phyloP scores from a whole-genome alignment of 2,797 vertebrate genomes.

The Otus scops region DNA sequence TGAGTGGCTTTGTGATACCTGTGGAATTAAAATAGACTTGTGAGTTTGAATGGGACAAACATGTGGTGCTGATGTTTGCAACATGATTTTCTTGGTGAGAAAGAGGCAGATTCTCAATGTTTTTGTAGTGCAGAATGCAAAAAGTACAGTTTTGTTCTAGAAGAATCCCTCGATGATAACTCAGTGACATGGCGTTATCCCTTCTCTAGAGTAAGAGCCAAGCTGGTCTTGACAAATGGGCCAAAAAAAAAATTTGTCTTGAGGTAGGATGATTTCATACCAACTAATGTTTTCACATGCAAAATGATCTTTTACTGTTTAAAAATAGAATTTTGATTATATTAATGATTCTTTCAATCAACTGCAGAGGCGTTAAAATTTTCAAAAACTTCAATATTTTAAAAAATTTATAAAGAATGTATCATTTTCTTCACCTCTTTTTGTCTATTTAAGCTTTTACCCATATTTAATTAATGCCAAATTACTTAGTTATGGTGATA shows the following conservation, averaged over 20 bases:
- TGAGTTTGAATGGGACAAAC: background rate
- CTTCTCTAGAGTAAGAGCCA: background rate
- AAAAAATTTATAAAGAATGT: background rate
- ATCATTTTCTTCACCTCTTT: background rate
- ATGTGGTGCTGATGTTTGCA: background rate
- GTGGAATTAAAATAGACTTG: background rate
- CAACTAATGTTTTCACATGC: background rate
- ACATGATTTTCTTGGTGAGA: background rate
- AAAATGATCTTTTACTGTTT: background rate
- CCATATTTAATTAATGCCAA: background rate
- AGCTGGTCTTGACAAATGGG: background rate
- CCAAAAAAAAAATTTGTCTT: background rate
- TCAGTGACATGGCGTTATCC: background rate
- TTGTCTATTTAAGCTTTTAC: background rate
- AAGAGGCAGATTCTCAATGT: background rate
- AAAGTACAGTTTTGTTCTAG: background rate
- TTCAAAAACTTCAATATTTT: background rate
- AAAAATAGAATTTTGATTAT: background rate
- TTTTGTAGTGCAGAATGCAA: background rate
- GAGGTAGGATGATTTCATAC: background rate
- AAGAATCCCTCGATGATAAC: background rate
- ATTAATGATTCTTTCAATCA: background rate
- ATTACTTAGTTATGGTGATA: background rate
- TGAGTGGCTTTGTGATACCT: background rate
- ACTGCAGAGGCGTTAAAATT: background rate